Evolutionary conservation across 2,113 vertebrate genomes (phyloP).

Genomic region (Malurus cyaneus): DNA sequence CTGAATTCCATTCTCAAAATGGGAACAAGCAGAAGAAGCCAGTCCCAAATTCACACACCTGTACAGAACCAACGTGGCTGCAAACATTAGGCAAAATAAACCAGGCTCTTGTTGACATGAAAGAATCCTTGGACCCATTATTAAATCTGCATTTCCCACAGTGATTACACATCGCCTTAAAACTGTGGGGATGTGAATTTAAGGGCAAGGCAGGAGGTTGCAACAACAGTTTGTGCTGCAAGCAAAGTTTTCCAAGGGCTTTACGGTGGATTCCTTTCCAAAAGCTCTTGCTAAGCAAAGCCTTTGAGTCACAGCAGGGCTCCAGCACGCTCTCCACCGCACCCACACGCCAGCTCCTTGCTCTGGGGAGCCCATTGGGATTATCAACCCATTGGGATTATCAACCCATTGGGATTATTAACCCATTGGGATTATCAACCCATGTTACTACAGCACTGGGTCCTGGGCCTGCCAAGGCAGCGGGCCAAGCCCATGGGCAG

Average conservation of each 20-base stretch:
- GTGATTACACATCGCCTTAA: background rate
- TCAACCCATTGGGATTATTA: background rate
- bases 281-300: background rate
- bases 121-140: background rate
- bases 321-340: fast-evolving
- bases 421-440: background rate
- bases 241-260: background rate
- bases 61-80: background rate
- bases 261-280: background rate
- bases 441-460: background rate
- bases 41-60: background rate
- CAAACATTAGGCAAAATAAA: background rate
- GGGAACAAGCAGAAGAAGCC: no score
- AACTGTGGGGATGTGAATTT: background rate
- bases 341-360: background rate
- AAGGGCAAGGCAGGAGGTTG: background rate
- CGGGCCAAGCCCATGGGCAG: background rate
- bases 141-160: background rate
- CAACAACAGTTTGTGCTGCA: background rate
- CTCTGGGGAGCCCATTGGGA: background rate
- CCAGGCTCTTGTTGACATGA: background rate
- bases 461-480: background rate
- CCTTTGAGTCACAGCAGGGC: background rate
- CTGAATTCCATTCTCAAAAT: no score
- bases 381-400: background rate